A percentile compares a stretch with the other conserved stretches of the same genome.
Conservation (phyloP, 2,888 invertebrate species). For the Andrena hattorfiana region DNA sequence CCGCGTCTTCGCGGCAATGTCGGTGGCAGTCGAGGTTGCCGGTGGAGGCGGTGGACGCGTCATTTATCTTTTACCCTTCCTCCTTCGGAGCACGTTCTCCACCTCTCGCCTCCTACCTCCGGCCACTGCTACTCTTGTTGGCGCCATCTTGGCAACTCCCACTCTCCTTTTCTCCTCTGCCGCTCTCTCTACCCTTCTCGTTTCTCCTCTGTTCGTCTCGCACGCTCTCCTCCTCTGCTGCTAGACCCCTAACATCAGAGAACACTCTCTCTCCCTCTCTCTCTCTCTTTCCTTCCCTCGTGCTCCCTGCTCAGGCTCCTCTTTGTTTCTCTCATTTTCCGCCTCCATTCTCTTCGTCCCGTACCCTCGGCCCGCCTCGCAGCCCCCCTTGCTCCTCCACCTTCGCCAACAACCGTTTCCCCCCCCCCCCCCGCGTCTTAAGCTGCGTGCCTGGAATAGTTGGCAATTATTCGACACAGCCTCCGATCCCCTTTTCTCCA, state of each 20-base stretch:
- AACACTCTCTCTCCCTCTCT: conserved; percentile 16
- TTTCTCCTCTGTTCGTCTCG: conserved; percentile 59
- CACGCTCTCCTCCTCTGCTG: conserved; percentile 44
- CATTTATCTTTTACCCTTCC: conserved; percentile 84
- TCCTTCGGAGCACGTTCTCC: conserved; percentile 69
- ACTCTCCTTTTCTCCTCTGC: conserved; percentile 68
- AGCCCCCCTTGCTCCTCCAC: conserved; percentile 23
- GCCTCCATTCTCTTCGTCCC: conserved; percentile 59
- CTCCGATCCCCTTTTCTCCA: conserved; percentile 51
- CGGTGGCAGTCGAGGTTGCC: conserved; percentile 67
- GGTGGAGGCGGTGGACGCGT: conserved; percentile 81
- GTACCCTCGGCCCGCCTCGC: conserved; percentile 56
- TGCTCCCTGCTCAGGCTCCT: conserved; percentile 41
- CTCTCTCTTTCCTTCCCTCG: conserved; percentile 31
- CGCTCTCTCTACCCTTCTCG: conserved; percentile 57
- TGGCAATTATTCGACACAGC: conserved; percentile 80
- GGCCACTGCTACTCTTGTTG: conserved; percentile 75
- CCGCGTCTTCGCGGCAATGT: conserved; percentile 72
- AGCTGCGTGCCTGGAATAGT: conserved; percentile 80
- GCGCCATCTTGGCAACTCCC: conserved; percentile 85
- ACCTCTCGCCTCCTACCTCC: conserved; percentile 72
- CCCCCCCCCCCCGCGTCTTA: conserved; percentile 61
- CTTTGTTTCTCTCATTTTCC: conserved; percentile 74
- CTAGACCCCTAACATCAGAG: conserved; percentile 23
- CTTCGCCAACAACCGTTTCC: conserved; percentile 56